These are phyloP conservation scores for Ecliptopera silaceata DNA, from an alignment of 2,888 invertebrate species.

Conservation along the genomic window DNA sequence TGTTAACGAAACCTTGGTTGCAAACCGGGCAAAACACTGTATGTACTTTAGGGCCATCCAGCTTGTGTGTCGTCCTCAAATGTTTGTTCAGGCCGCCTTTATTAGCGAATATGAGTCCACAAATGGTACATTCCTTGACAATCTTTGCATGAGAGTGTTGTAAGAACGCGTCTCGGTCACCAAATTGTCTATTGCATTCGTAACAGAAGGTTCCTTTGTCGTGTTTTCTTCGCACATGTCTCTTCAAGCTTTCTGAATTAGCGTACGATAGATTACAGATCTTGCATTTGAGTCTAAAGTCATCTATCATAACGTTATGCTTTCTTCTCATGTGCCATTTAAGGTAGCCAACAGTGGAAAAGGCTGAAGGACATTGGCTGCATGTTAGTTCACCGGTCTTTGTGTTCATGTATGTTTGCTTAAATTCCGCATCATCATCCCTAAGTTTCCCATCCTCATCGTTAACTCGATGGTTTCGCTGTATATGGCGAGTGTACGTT, in stretches of 20 bases:
- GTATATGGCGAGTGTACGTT: constrained; percentile 70
- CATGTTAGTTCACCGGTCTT: constrained; percentile 69
- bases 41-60: constrained; percentile 62
- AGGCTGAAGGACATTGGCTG: constrained; percentile 67
- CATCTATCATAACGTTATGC: constrained; percentile 67
- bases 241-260: constrained; percentile 73
- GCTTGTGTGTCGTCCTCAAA: constrained; percentile 67
- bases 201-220: constrained; percentile 64
- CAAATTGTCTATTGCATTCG: constrained; percentile 69
- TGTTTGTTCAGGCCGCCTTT: constrained; percentile 70
- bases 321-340: constrained; percentile 74
- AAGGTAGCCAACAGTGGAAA: constrained; percentile 65
- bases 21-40: constrained; percentile 67
- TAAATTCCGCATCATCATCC: constrained; percentile 41
- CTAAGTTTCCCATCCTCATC: constrained; percentile 48
- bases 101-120: constrained; percentile 69
- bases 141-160: constrained; percentile 66
- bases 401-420: constrained; percentile 44
- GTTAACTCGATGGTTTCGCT: constrained; percentile 63
- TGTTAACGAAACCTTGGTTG: constrained; percentile 69
- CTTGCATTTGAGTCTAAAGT: constrained; percentile 69
- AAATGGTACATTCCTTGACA: constrained; percentile 66
- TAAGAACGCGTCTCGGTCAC: constrained; percentile 59
- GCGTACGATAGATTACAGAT: constrained; percentile 75
- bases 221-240: constrained; percentile 72